Conservation (phyloP, 2,888 invertebrate species). For the Drosophila paramelanica region DNA sequence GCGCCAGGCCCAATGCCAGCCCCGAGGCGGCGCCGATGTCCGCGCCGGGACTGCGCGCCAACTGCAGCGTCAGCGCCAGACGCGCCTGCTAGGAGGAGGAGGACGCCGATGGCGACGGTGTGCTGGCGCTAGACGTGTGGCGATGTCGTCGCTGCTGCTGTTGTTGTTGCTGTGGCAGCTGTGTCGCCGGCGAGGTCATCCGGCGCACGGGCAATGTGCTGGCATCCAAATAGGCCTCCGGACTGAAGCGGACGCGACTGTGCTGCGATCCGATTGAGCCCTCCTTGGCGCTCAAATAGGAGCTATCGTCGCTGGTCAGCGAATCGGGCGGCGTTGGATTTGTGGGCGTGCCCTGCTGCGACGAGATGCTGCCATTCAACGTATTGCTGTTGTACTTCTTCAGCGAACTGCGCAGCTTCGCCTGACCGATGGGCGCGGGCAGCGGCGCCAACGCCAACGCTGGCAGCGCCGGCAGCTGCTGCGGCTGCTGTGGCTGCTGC, state of each 20-base stretch:
- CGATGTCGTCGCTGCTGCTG: constrained; percentile 48
- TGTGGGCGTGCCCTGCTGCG: constrained; percentile 88
- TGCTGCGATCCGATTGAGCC: constrained; percentile 89
- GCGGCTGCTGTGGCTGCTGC: constrained; percentile 14
- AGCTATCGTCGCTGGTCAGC: constrained; percentile 93
- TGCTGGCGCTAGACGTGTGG: constrained; percentile 63
- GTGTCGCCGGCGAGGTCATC: constrained; percentile 56
- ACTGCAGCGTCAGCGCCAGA: constrained; percentile 75
- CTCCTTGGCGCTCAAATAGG: constrained; percentile 94
- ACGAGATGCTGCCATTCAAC: constrained; percentile 71
- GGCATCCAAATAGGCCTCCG: constrained; percentile 89
- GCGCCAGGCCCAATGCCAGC: constrained; percentile 41
- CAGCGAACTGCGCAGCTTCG: constrained; percentile 91
- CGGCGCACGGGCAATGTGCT: constrained; percentile 45
- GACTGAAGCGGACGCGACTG: constrained; percentile 91
- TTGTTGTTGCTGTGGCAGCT: constrained; percentile 15
- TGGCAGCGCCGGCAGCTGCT: background rate
- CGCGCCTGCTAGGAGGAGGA: constrained; percentile 84
- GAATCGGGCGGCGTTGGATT: constrained; percentile 95
- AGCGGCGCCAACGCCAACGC: constrained; percentile 2
- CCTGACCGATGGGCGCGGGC: constrained; percentile 14
- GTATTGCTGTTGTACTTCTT: constrained; percentile 88
- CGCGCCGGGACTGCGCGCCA: constrained; percentile 82
- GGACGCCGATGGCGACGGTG: constrained; percentile 76
- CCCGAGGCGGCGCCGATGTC: constrained; percentile 54